Conservation (phyloP, 2,797 vertebrate genomes). For the Scomberomorus guttatus region DNA sequence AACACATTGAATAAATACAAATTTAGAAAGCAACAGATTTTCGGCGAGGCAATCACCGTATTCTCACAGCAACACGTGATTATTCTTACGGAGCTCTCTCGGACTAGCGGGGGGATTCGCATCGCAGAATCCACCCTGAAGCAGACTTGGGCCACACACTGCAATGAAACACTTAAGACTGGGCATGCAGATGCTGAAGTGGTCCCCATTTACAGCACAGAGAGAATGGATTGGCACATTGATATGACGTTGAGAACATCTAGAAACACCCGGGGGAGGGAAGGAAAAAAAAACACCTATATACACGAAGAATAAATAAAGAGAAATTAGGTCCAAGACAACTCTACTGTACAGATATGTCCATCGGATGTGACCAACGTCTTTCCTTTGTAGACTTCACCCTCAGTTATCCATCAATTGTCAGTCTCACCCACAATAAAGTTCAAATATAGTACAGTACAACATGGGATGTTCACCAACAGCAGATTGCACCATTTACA, state of each 20-base stretch:
- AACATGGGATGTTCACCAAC: slow-evolving; percentile 76
- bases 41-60: slow-evolving; percentile 52
- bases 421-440: slow-evolving; percentile 45
- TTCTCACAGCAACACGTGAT: slow-evolving; percentile 74
- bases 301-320: slow-evolving; percentile 82
- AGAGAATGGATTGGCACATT: slow-evolving; percentile 82
- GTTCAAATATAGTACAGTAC: slow-evolving; percentile 75
- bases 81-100: slow-evolving; percentile 68
- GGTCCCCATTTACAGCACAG: slow-evolving; percentile 75
- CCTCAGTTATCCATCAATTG: slow-evolving; percentile 4
- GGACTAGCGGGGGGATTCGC: slow-evolving; percentile 63
- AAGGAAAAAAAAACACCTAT: slow-evolving; percentile 71
- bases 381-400: slow-evolving; percentile 39
- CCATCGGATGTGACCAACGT: slow-evolving; percentile 49
- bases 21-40: slow-evolving; percentile 83
- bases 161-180: slow-evolving; percentile 83
- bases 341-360: slow-evolving; percentile 75
- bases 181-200: slow-evolving; percentile 85
- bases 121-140: slow-evolving; percentile 67
- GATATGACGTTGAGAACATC: slow-evolving; percentile 80
- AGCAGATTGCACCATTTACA: slow-evolving; percentile 83
- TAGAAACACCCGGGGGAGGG: slow-evolving; percentile 74
- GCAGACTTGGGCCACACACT: slow-evolving; percentile 78
- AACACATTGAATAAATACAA: slow-evolving; percentile 88
- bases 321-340: slow-evolving; percentile 75